Base-by-base conservation (phyloP, 2,888 invertebrate genomes). In the Loripinus fragilis region DNA sequence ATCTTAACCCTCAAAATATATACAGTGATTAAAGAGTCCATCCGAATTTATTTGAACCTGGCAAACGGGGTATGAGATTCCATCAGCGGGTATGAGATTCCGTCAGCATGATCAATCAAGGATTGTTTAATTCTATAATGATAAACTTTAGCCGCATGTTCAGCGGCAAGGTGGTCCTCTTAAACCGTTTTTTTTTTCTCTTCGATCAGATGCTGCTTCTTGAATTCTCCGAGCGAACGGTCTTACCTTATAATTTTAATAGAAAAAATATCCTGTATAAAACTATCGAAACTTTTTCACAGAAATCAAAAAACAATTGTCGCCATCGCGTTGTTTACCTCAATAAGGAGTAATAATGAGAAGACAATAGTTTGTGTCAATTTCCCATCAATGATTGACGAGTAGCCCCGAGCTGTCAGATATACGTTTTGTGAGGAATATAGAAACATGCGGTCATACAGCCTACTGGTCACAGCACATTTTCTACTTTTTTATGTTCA, bases 401-500 rank as follows among this genome's bases (percentile, higher is more conserved):
- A 33, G 10, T 33, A 28, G 17, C 60, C 60, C 33, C 33, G n/a
- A 28, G 60, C 60, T 33, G 60, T 60, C 60, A 30, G 17, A 30
- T 33, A 20, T 60, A 33, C 33, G 23, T 23, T 60, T 28, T 33
- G 23, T 60, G 60, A 2, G 23, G 60, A 60, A 60, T 33, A 60
- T 60, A 60, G 60, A 33, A 28, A 33, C 60, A 60, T 33, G 33
- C 60, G 33, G 28, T 10, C 25, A 60, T 28, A 30, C 60, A 10
- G 12, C 60, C 33, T 33, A 60, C 60, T 60, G 60, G 28, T 28
- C 60, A 60, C 60, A 60, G 12, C 60, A 60, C 60, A 60, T 60
- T 60, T 60, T 60, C 60, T 60, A 60, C 60, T 33, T 71, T 67
- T 78, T 78, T 78, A 78, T 66, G 74, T 50, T 78, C 71, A 67